phyloP scores from a whole-genome alignment of 2,888 invertebrate genomes.

The Julus scandinavius region DNA sequence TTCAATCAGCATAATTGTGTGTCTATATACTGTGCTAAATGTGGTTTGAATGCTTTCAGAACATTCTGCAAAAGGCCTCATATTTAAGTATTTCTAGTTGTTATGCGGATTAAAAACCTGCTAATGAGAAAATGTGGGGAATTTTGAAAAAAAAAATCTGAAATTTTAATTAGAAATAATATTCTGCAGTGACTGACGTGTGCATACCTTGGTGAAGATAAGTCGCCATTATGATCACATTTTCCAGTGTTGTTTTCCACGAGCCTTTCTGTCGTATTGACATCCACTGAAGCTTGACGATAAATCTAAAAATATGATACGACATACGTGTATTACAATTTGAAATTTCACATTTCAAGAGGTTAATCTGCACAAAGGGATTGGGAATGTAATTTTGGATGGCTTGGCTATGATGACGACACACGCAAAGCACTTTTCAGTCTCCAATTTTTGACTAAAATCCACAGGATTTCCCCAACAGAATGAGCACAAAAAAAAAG shows the following conservation, averaged over 20 bases:
- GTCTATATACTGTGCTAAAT: too few species aligned
- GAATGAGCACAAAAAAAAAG: not conserved
- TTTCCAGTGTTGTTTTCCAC: conserved; percentile 51
- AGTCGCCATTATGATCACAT: conserved; percentile 57
- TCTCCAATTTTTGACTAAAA: not conserved
- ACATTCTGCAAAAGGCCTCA: too few species aligned
- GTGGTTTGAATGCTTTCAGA: too few species aligned
- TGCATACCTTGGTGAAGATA: conserved; percentile 56
- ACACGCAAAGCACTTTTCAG: not conserved
- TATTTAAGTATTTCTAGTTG: too few species aligned
- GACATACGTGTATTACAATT: too few species aligned
- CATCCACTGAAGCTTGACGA: conserved; percentile 51
- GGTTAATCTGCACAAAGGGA: too few species aligned
- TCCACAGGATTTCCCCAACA: not conserved
- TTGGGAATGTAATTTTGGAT: too few species aligned
- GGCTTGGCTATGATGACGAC: not conserved
- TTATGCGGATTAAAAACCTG: too few species aligned
- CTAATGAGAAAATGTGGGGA: too few species aligned
- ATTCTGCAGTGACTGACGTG: not conserved
- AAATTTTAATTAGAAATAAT: too few species aligned
- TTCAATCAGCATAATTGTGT: too few species aligned
- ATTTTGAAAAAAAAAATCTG: too few species aligned
- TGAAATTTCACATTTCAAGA: not conserved
- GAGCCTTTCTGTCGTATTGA: conserved; percentile 32
- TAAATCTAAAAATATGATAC: conserved; percentile 47